Conservation (phyloP, 2,888 invertebrate genomes). For the Homarus gammarus region DNA sequence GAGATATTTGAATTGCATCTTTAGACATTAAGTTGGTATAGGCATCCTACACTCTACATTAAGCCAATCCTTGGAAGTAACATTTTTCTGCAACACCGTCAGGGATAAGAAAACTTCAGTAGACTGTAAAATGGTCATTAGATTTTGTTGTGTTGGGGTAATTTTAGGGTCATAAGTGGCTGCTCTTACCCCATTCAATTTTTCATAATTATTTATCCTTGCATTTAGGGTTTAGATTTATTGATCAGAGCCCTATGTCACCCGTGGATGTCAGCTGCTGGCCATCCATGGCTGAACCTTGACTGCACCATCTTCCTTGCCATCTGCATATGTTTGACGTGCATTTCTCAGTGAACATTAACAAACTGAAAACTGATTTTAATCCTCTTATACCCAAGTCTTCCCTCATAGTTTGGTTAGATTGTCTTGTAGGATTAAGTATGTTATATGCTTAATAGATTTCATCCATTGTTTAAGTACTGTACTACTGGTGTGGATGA, state of each 20-base stretch:
- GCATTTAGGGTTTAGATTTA: neutral
- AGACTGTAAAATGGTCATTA: neutral
- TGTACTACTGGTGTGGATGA: no score
- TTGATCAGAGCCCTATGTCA: neutral
- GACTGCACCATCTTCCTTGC: neutral
- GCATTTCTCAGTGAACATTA: neutral
- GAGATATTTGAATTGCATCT: neutral
- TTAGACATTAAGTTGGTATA: neutral
- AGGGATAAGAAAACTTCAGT: neutral
- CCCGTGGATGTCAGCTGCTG: conserved; percentile 4
- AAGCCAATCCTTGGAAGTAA: neutral
- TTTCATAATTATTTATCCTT: neutral
- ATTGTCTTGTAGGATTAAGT: neutral
- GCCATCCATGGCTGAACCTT: conserved; percentile 2
- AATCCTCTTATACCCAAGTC: neutral
- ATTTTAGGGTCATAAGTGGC: neutral
- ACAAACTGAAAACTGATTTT: neutral
- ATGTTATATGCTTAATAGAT: neutral
- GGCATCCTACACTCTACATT: neutral
- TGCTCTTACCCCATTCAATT: neutral
- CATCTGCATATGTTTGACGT: neutral
- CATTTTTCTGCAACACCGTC: neutral
- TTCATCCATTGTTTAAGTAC: neutral
- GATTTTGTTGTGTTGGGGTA: neutral
- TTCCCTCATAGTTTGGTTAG: neutral